Evolutionary conservation across 1,140 invertebrate species (phyloP).

Genomic region (Cyclina sinensis): DNA sequence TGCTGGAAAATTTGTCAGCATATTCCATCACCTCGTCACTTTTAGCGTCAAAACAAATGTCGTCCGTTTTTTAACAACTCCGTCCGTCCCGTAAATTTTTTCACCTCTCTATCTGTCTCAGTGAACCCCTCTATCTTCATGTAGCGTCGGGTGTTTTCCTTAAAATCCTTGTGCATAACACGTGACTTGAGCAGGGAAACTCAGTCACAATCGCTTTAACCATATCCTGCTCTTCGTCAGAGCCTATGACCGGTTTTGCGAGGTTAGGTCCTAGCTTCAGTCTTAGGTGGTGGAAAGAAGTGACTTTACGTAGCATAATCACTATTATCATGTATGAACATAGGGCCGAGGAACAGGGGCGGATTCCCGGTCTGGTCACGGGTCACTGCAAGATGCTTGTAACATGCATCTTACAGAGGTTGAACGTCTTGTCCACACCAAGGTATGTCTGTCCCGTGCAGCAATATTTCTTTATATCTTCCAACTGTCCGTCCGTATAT

Average conservation of each 20-base stretch:
- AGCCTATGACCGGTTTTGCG: conserved; percentile 31
- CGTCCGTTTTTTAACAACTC: conserved; percentile 41
- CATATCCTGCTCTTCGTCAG: conserved; percentile 44
- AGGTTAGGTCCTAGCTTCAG: background rate
- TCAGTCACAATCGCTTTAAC: conserved; percentile 56
- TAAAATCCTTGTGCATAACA: conserved; percentile 62
- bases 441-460: too few species aligned
- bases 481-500: too few species aligned
- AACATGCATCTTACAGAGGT: too few species aligned
- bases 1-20: background rate
- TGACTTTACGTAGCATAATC: conserved; percentile 55
- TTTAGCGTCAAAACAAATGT: conserved; percentile 28
- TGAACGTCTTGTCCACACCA: too few species aligned
- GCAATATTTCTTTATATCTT: too few species aligned
- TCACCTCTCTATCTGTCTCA: background rate
- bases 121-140: conserved; percentile 6
- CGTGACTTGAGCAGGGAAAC: conserved; percentile 57
- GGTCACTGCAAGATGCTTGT: too few species aligned
- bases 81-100: conserved; percentile 41
- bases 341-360: conserved; percentile 44
- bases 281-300: conserved; percentile 55
- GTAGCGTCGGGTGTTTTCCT: conserved; percentile 46
- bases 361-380: too few species aligned
- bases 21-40: background rate
- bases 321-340: conserved; percentile 68